phyloP scores from a whole-genome alignment of 2,113 vertebrate species.

The Regulus satrapa region DNA sequence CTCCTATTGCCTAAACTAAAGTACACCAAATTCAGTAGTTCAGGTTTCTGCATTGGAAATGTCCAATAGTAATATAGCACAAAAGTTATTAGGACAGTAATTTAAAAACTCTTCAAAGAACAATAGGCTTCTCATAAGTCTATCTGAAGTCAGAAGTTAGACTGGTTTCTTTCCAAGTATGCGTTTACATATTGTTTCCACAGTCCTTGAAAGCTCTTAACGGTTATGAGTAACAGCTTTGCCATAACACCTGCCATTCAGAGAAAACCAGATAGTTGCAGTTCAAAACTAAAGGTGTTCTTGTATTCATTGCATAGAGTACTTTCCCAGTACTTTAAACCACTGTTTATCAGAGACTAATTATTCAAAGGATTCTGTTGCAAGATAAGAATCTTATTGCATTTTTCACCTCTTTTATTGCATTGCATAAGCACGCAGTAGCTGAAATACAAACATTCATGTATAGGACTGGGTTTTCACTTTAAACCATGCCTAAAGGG shows the following conservation, averaged over 20 bases:
- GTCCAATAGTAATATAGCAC: neutral
- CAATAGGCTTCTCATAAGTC: neutral
- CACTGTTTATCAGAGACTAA: neutral
- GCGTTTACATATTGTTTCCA: slow-evolving; percentile 22
- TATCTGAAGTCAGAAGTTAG: neutral
- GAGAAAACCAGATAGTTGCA: slow-evolving; percentile 53
- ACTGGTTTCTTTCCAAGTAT: slow-evolving; percentile 11
- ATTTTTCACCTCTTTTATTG: neutral
- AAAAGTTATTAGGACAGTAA: neutral
- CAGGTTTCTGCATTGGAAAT: neutral
- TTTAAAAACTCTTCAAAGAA: neutral
- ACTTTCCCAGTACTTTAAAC: slow-evolving; percentile 61
- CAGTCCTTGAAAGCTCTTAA: slow-evolving; percentile 45
- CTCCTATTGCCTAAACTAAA: neutral
- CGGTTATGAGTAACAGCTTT: slow-evolving; percentile 29
- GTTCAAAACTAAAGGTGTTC: slow-evolving; percentile 67
- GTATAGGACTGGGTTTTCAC: neutral
- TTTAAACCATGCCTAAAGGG: neutral
- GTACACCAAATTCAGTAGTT: neutral
- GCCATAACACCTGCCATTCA: slow-evolving; percentile 59
- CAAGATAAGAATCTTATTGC: slow-evolving; percentile 7
- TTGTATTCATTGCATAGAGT: slow-evolving; percentile 47
- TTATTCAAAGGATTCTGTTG: neutral
- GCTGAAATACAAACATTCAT: neutral
- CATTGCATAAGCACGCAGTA: neutral